phyloP scores from a whole-genome alignment of 2,797 vertebrate species.

The Synanceia verrucosa region DNA sequence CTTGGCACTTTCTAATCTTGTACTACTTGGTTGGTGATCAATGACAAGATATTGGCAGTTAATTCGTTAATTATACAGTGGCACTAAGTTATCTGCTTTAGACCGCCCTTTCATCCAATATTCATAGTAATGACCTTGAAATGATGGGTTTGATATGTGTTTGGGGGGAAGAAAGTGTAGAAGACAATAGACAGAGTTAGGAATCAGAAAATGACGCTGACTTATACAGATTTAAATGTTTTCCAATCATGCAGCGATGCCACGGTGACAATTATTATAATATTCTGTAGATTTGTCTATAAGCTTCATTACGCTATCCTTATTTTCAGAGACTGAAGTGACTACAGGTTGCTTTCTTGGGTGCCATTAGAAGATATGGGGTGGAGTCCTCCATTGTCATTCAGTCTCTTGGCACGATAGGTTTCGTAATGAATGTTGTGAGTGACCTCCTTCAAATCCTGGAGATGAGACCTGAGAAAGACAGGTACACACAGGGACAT shows the following conservation, averaged over 20 bases:
- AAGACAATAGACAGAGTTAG: slow-evolving; percentile 4
- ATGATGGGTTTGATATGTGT: slow-evolving; percentile 37
- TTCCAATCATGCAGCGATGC: slow-evolving; percentile 74
- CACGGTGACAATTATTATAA: slow-evolving; percentile 45
- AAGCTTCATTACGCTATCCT: slow-evolving; percentile 53
- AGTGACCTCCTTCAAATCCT: slow-evolving; percentile 98
- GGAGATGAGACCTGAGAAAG: slow-evolving; percentile 91
- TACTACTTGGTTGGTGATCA: slow-evolving; percentile 6
- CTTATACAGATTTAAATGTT: slow-evolving; percentile 59
- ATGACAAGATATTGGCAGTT: slow-evolving; percentile 46
- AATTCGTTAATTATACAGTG: slow-evolving; percentile 33
- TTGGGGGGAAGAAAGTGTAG: not conserved
- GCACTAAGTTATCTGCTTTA: slow-evolving; percentile 34
- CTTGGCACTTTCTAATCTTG: slow-evolving; percentile 28
- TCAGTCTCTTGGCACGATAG: slow-evolving; percentile 95
- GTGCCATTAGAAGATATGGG: slow-evolving; percentile 86
- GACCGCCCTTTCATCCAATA: slow-evolving; percentile 22
- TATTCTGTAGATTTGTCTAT: slow-evolving; percentile 42
- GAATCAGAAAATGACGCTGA: slow-evolving; percentile 45
- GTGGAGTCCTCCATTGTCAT: slow-evolving; percentile 94
- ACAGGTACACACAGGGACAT: not conserved
- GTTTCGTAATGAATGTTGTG: slow-evolving; percentile 99
- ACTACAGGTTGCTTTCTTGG: slow-evolving; percentile 92
- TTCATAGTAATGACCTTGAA: slow-evolving; percentile 11
- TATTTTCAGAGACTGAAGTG: slow-evolving; percentile 14